phyloP scores from a whole-genome alignment of 2,113 vertebrate species.

The Hippocampus mohnikei region DNA sequence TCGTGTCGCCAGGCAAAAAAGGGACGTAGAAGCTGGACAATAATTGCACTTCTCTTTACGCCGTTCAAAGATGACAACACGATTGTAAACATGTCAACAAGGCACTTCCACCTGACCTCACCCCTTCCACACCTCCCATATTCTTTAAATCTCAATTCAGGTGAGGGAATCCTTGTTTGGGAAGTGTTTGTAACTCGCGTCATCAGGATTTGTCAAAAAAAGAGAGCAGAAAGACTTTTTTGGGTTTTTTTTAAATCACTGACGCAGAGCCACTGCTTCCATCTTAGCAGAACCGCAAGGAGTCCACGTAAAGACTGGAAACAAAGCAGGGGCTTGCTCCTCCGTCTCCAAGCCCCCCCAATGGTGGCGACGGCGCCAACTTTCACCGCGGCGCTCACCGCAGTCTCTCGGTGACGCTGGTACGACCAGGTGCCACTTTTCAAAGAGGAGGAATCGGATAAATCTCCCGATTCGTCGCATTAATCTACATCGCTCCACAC shows the following conservation, averaged over 20 bases:
- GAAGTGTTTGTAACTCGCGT: conserved; percentile 34
- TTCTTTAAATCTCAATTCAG: conserved; percentile 34
- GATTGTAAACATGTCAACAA: conserved; percentile 19
- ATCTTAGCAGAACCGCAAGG: conserved; percentile 26
- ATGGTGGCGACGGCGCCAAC: conserved; percentile 35
- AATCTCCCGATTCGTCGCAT: conserved; percentile 60
- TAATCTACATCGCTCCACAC: conserved; percentile 35
- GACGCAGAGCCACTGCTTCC: conserved; percentile 36
- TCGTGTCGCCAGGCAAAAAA: conserved; percentile 22
- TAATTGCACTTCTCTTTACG: conserved; percentile 48
- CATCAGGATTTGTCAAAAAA: not conserved
- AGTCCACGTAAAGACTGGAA: conserved; percentile 34
- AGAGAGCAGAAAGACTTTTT: not conserved
- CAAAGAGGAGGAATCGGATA: conserved; percentile 64
- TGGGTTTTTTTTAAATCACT: conserved; percentile 42
- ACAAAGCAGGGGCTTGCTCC: conserved; percentile 31
- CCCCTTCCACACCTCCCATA: conserved; percentile 30
- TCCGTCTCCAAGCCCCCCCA: conserved; percentile 44
- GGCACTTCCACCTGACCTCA: conserved; percentile 39
- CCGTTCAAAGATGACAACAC: conserved; percentile 36
- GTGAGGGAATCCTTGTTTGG: conserved; percentile 42
- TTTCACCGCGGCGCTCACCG: conserved; percentile 23
- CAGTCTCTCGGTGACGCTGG: conserved; percentile 33
- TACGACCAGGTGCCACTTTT: conserved; percentile 44
- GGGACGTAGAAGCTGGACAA: conserved; percentile 28